Percentiles rank a stretch among this genome's conserved stretches.
phyloP scores from a whole-genome alignment of 2,888 invertebrate genomes.

The Ormyrus labotus region DNA sequence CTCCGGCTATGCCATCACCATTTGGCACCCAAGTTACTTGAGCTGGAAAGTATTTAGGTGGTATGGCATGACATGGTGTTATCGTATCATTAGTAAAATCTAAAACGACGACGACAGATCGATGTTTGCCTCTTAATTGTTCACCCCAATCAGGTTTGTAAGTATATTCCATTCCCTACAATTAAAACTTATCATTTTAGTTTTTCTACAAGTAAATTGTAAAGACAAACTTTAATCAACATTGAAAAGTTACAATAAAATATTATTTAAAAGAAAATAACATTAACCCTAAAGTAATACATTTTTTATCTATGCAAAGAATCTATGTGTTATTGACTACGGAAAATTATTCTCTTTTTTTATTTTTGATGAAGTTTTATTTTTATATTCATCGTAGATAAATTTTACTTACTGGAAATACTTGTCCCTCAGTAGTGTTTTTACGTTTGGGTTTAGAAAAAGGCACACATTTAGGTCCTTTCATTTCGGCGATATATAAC shows the following conservation, averaged over 20 bases:
- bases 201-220: too few species aligned
- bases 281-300: too few species aligned
- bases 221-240: too few species aligned
- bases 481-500: conserved; percentile 89
- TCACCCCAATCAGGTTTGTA: conserved; percentile 92
- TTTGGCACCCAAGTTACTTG: conserved; percentile 78
- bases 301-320: too few species aligned
- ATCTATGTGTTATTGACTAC: too few species aligned
- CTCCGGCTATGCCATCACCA: conserved; percentile 80
- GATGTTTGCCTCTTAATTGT: conserved; percentile 84
- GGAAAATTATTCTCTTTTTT: too few species aligned
- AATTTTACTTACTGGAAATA: conserved; percentile 29
- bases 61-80: conserved; percentile 78
- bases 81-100: conserved; percentile 80
- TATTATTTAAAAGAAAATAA: too few species aligned
- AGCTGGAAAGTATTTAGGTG: conserved; percentile 80
- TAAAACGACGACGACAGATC: conserved; percentile 83
- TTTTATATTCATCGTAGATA: too few species aligned
- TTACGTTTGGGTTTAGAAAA: conserved; percentile 80
- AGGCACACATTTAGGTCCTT: conserved; percentile 84
- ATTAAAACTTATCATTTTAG: too few species aligned
- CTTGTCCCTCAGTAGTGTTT: conserved; percentile 61
- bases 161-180: conserved; percentile 84
- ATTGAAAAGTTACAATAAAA: too few species aligned
- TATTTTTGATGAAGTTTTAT: neutral